Conservation (phyloP, 2,888 invertebrate species). For the Himalopsyche japonica region DNA sequence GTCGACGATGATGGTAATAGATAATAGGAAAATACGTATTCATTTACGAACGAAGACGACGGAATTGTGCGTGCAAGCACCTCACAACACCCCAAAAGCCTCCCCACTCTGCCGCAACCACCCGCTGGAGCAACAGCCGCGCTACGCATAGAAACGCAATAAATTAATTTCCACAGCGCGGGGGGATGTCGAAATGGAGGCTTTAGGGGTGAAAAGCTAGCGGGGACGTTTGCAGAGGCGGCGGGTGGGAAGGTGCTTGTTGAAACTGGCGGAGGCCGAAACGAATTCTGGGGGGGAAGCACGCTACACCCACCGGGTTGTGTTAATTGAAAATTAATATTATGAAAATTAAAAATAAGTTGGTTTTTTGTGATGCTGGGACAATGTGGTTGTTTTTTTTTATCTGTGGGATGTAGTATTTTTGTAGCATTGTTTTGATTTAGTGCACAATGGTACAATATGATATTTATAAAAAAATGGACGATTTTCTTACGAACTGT, state of each 20-base stretch:
- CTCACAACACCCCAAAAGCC: not conserved
- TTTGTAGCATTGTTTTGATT: not conserved
- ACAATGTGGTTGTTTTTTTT: not conserved
- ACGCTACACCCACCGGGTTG: not conserved
- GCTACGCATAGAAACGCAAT: slow-evolving; percentile 54
- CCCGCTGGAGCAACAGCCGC: slow-evolving; percentile 55
- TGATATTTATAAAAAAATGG: too few relatives aligned
- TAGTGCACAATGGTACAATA: not conserved
- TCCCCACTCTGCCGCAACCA: not conserved
- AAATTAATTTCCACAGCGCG: slow-evolving; percentile 45
- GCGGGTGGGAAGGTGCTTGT: slow-evolving; percentile 48
- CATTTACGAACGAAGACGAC: not conserved
- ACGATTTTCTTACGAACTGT: too few relatives aligned
- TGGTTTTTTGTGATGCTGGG: not conserved
- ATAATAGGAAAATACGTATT: too few relatives aligned
- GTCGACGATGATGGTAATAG: too few relatives aligned
- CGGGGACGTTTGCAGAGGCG: slow-evolving; percentile 42
- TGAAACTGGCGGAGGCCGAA: slow-evolving; percentile 33
- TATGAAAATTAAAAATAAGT: slow-evolving; percentile 3
- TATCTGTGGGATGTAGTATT: not conserved
- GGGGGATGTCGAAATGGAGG: slow-evolving; percentile 40
- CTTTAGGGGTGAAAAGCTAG: slow-evolving; percentile 37
- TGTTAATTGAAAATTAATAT: slow-evolving; percentile 39
- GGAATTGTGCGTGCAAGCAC: not conserved
- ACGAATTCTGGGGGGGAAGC: slow-evolving; percentile 11